Base-by-base conservation (phyloP, 2,888 invertebrate genomes). In the Scotopteryx bipunctaria region DNA sequence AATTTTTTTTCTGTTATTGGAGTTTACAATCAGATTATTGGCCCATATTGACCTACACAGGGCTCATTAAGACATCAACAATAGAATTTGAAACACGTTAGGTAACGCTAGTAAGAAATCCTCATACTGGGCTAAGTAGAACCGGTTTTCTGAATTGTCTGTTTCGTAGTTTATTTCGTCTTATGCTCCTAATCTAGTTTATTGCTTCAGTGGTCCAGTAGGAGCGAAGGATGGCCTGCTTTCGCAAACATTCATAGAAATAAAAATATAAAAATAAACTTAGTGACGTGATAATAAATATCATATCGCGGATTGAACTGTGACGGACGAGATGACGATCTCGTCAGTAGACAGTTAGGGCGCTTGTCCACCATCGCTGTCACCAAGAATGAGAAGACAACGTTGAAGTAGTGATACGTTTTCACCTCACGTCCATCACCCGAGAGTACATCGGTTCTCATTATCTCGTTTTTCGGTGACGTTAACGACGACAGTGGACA, bases 71-170 rank as follows among this genome's bases (percentile, higher is more conserved):
- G 11, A 9, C 27, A 25, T 9, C 25, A 27, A 27, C 11, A 27
- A 8, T 27, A 8, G 27, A 9, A 9, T 11, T 27, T 27, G 8
- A 5, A 32, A n/a, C n/a, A n/a, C n/a, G 15, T 32, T 32, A 15
- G 6, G 27, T 1, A 29, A 31, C 19, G n/a, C 16, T 14, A 37
- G 42, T 32, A 23, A 40, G 33, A 21, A 11, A 33, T 44, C 42
- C 23, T 37, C 14, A 46, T 47, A 52, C 46, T 32, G 27, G 33
- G 29, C 6, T 42, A 17, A 5, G n/a, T 11, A 14, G 37, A 42
- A 37, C 47, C 29, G 38, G 53, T 53, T 53, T 16, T 46, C n/a
- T 14, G 41, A 42, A 47, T 53, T 46, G 41, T 42, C 31, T 46
- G 23, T 53, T 46, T 52, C 41, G 36, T 46, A 31, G 52, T 44